Evolutionary conservation across 2,888 invertebrate genomes (phyloP).

Genomic region (Cataglyphis rosenhaueri): DNA sequence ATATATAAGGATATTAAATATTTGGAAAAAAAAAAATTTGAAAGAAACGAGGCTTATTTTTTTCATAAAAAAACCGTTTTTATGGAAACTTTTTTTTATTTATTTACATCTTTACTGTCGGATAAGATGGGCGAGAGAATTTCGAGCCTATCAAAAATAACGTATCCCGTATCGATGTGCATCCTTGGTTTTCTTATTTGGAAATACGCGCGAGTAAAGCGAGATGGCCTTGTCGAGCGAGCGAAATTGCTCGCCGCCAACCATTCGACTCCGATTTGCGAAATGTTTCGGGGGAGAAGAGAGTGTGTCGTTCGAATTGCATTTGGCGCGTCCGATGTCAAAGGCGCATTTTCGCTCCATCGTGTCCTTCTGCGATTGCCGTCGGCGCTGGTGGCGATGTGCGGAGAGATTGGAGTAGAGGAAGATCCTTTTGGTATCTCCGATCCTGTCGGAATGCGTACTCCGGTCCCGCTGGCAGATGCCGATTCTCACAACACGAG

Average conservation of each 20-base stretch:
- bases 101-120: too few species aligned
- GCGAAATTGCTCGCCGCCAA: constrained; percentile 23
- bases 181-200: constrained; percentile 35
- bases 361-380: constrained; percentile 46
- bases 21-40: too few species aligned
- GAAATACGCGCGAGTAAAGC: constrained; percentile 12
- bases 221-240: constrained; percentile 14
- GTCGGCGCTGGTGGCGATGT: constrained; percentile 32
- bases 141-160: constrained; percentile 39
- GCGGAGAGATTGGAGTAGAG: neutral
- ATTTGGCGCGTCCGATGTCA: constrained; percentile 41
- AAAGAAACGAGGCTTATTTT: too few species aligned
- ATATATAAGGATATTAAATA: too few species aligned
- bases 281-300: constrained; percentile 36
- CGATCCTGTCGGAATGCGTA: constrained; percentile 42
- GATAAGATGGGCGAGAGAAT: neutral
- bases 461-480: constrained; percentile 32
- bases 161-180: neutral
- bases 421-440: constrained; percentile 46
- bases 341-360: constrained; percentile 41
- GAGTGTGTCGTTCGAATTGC: constrained; percentile 44
- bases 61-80: too few species aligned
- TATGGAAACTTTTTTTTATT: too few species aligned
- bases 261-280: constrained; percentile 45
- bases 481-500: constrained; percentile 45